Evolutionary conservation across 2,113 vertebrate species (phyloP).

Genomic region (Oryctolagus cuniculus): DNA sequence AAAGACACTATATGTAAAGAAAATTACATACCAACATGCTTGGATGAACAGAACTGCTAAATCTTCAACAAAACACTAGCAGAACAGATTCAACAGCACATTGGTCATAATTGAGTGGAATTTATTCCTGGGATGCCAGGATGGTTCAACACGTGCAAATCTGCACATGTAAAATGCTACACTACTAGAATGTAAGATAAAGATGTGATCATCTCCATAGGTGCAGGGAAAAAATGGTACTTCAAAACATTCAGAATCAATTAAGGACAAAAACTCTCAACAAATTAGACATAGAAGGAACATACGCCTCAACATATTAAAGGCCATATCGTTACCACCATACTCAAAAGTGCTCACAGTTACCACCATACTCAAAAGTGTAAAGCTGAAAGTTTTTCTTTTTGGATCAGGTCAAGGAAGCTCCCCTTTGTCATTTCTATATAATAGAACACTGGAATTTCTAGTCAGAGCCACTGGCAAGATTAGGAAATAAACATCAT

Average conservation of each 20-base stretch:
- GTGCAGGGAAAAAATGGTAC: neutral
- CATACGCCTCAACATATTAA: neutral
- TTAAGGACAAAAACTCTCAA: neutral
- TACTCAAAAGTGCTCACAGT: neutral
- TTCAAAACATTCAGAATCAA: neutral
- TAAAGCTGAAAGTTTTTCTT: neutral
- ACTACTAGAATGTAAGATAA: neutral
- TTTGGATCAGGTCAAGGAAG: neutral
- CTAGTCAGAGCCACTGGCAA: neutral
- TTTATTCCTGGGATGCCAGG: neutral
- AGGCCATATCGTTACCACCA: neutral
- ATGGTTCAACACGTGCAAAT: neutral
- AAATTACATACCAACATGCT: neutral
- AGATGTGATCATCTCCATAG: neutral
- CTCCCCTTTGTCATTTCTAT: neutral
- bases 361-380: neutral
- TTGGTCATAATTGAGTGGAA: neutral
- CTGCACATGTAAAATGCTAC: neutral
- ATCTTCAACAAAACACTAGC: neutral
- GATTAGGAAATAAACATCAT: neutral
- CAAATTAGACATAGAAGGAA: neutral
- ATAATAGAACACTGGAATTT: neutral
- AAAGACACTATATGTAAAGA: neutral
- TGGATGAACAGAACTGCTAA: neutral
- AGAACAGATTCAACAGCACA: neutral